phyloP scores from a whole-genome alignment of 2,797 vertebrate species.

The Malacoctenus gilli region DNA sequence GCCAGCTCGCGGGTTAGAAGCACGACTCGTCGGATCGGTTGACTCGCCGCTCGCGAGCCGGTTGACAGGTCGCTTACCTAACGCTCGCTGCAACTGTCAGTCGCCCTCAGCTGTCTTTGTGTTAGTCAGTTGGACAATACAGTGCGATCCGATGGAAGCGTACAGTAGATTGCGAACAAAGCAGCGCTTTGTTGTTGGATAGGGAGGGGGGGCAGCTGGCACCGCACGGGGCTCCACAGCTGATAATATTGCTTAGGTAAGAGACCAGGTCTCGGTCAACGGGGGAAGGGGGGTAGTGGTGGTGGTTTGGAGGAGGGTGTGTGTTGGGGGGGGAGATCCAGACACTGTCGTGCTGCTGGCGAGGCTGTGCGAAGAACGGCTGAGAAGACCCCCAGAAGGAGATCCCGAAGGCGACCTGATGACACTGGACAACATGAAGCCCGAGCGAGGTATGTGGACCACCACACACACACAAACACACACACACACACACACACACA shows the following conservation, averaged over 20 bases:
- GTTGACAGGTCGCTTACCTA: constrained; percentile 33
- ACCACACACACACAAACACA: constrained; percentile 7
- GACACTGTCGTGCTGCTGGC: constrained; percentile 48
- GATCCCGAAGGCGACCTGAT: constrained; percentile 71
- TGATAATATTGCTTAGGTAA: constrained; percentile 69
- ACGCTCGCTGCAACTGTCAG: constrained; percentile 6
- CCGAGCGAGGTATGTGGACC: constrained; percentile 90
- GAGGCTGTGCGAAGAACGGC: constrained; percentile 46
- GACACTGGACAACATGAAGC: constrained; percentile 90
- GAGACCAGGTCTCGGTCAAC: constrained; percentile 52
- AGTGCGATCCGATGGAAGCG: constrained; percentile 68
- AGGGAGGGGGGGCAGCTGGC: constrained; percentile 65
- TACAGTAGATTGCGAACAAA: constrained; percentile 80
- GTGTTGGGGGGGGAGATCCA: constrained; percentile 37
- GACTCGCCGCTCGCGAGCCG: constrained; percentile 33
- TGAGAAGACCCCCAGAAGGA: constrained; percentile 39
- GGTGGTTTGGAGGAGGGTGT: too few relatives aligned
- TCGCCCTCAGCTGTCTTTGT: constrained; percentile 66
- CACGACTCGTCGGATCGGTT: constrained; percentile 36
- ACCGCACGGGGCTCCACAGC: constrained; percentile 69
- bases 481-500: background rate
- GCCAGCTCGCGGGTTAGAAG: constrained; percentile 47
- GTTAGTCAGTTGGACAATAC: constrained; percentile 57
- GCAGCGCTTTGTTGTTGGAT: constrained; percentile 80
- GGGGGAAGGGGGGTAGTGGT: constrained; percentile 2